Evolutionary conservation across 1,140 invertebrate species (phyloP).

Genomic region (Drosophila punjabiensis): DNA sequence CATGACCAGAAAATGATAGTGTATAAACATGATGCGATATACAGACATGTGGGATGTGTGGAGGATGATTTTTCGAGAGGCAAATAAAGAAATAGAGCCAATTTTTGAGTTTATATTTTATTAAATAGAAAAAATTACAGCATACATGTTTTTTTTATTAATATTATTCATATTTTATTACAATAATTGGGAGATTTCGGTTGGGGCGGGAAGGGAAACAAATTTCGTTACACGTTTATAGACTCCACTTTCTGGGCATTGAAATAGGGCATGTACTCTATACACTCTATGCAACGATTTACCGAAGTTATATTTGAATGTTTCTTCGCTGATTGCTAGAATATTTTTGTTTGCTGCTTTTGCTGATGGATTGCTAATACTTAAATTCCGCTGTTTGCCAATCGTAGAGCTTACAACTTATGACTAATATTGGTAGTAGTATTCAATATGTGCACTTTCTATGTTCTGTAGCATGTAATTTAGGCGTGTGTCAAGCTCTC

Average conservation of each 20-base stretch:
- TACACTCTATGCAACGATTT: conserved; percentile 31
- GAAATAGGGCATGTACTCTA: conserved; percentile 27
- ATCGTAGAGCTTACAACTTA: conserved; percentile 76
- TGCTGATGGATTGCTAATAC: conserved; percentile 65
- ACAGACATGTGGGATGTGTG: conserved; percentile 17
- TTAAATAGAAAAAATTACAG: conserved; percentile 66
- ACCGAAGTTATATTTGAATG: conserved; percentile 20
- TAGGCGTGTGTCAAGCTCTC: conserved; percentile 39
- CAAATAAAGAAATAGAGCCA: conserved; percentile 39
- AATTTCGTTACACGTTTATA: conserved; percentile 73
- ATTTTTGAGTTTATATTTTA: conserved; percentile 49
- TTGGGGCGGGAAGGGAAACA: conserved; percentile 28
- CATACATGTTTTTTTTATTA: conserved; percentile 55
- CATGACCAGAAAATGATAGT: conserved; percentile 79
- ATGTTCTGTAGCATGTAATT: conserved; percentile 38
- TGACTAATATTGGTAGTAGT: conserved; percentile 66
- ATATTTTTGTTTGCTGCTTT: conserved; percentile 25
- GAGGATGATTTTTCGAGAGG: conserved; percentile 56
- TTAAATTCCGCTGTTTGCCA: conserved; percentile 63
- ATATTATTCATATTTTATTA: conserved; percentile 72
- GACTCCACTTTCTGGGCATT: conserved; percentile 77
- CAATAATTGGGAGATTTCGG: conserved; percentile 47
- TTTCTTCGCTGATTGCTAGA: conserved; percentile 10
- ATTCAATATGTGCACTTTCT: conserved; percentile 57
- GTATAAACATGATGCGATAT: conserved; percentile 70